A percentile compares a stretch with the other conserved stretches of the same genome.
These are phyloP conservation scores for Agelaius tricolor DNA, from an alignment of 2,113 vertebrate species.

Conservation along the genomic window DNA sequence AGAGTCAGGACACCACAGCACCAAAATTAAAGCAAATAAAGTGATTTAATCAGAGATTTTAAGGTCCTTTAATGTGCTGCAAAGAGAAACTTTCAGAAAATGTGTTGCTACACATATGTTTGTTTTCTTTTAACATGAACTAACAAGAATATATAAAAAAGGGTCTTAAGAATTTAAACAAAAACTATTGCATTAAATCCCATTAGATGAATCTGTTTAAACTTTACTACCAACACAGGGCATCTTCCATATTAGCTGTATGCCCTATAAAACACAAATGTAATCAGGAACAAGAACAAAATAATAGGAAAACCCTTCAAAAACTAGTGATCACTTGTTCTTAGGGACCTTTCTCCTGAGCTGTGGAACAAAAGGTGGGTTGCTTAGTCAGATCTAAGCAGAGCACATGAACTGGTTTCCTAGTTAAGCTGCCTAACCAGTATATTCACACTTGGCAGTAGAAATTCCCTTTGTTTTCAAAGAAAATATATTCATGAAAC, in stretches of 20 bases:
- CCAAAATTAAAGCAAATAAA: background rate
- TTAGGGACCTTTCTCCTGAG: background rate
- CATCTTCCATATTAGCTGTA: background rate
- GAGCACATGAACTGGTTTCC: background rate
- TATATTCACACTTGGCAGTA: background rate
- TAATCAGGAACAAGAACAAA: background rate
- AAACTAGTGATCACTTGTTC: background rate
- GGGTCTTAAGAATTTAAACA: background rate
- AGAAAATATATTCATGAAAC: background rate
- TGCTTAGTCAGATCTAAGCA: background rate
- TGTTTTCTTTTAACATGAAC: background rate
- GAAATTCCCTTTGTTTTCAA: background rate
- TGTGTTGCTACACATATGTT: background rate
- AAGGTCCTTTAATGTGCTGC: background rate
- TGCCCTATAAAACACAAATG: background rate
- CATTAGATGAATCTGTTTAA: background rate
- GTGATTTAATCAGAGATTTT: background rate
- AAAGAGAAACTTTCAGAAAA: background rate
- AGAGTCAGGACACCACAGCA: background rate
- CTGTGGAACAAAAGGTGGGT: background rate
- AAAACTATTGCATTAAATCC: background rate
- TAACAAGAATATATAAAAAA: background rate
- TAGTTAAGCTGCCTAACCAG: background rate
- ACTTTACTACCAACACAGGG: accelerated
- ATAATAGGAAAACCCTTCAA: background rate